Evolutionary conservation across 2,888 invertebrate species (phyloP), one percentile per base, ranked within the genome.

Genomic region (Cephus pygmeus): DNA sequence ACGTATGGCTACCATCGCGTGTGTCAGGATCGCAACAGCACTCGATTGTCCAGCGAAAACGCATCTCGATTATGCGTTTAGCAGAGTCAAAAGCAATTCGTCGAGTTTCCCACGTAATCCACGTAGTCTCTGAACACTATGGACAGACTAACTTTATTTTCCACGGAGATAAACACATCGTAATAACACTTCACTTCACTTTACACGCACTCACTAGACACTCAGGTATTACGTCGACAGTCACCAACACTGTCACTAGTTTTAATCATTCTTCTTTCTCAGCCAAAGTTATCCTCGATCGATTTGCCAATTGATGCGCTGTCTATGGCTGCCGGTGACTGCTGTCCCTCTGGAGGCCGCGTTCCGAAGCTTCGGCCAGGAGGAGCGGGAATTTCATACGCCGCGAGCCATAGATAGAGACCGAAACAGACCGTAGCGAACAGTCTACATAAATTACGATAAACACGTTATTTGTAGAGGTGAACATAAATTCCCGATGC

Each of bases 401-500:
- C 71, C 30, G n/a, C 71, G 71, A 71, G 40, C 40, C 15, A 15
- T 40, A 6, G 40, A 40, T 40, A 40, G 15, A 40, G 40, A 40
- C 15, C 40, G 15, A 40, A 40, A 40, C 40, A 6, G 40, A 40
- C 15, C 40, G 15, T 40, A 69, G 68, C 40, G 73, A 69, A 23
- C 69, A 68, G 69, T 84, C 85, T 84, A 88, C 90, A 91, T 91
- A 91, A 90, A 91, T 91, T 91, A 89, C 88, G 90, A 88, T 91
- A 90, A 90, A 91, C 90, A 89, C 88, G 89, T 90, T 90, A 91
- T 91, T 91, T 91, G 91, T 90, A 90, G 90, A 80, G 86, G 84
- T 80, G 83, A 85, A 87, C 89, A 90, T 90, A 90, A 91, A 91
- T 90, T 90, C 87, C 85, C 87, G 88, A 90, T 90, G 91, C 88